Conservation (phyloP, 2,888 invertebrate genomes). For the Globia sparganii region DNA sequence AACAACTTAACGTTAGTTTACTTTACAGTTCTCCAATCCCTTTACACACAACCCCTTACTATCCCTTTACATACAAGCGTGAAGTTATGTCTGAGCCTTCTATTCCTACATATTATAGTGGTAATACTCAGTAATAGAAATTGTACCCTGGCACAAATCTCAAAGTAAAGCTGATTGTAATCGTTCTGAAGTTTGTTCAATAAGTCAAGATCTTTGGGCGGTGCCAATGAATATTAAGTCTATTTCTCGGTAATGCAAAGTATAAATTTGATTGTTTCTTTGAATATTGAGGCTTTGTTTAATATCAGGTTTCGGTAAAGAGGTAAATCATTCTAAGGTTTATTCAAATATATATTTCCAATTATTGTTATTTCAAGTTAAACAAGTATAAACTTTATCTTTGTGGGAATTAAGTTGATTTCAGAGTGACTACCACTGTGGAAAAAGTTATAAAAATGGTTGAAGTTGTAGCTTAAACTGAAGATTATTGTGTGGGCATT, state of each 20-base stretch:
- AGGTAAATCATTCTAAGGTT: background rate
- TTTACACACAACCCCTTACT: too few relatives aligned
- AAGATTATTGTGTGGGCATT: too few relatives aligned
- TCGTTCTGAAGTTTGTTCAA: conserved; percentile 5
- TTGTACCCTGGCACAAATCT: conserved; percentile 6
- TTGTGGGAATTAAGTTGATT: too few relatives aligned
- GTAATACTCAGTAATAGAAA: conserved; percentile 7
- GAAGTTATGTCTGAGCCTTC: background rate
- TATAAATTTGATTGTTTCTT: background rate
- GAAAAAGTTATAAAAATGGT: too few relatives aligned
- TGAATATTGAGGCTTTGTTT: background rate
- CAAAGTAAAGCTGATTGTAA: conserved; percentile 12
- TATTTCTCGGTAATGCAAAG: background rate
- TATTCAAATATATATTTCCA: too few relatives aligned
- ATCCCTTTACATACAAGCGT: background rate
- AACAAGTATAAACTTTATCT: too few relatives aligned
- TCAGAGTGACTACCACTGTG: too few relatives aligned
- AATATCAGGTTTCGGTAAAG: background rate
- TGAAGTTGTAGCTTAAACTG: too few relatives aligned
- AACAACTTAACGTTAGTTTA: background rate
- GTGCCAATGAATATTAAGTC: conserved; percentile 27
- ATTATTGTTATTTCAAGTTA: too few relatives aligned
- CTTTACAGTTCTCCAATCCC: background rate
- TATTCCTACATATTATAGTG: background rate
- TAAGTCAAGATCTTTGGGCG: conserved; percentile 12